Evolutionary conservation across 2,888 invertebrate genomes (phyloP).

Genomic region (Lasiommata megera): DNA sequence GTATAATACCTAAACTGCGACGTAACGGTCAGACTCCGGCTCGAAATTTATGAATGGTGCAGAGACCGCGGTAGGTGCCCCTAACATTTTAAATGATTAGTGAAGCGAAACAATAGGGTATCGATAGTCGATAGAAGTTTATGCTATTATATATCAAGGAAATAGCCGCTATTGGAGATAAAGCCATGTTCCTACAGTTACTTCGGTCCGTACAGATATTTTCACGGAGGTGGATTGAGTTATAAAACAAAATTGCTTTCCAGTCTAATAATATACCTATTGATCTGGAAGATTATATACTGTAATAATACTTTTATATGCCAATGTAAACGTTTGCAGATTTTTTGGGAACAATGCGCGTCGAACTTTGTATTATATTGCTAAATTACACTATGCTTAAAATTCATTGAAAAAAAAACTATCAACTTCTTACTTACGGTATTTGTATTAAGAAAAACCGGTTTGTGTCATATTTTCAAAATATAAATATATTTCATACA

Average conservation of each 20-base stretch:
- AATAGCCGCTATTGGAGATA: slow-evolving; percentile 36
- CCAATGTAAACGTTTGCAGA: not conserved
- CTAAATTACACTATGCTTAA: no score
- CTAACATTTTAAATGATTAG: slow-evolving; percentile 45
- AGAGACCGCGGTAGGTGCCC: slow-evolving; percentile 54
- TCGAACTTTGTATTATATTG: no score
- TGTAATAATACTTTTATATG: not conserved
- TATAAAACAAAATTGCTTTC: slow-evolving; percentile 32
- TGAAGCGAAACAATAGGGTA: slow-evolving; percentile 38
- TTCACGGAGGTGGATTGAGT: slow-evolving; percentile 32
- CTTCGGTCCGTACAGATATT: slow-evolving; percentile 28
- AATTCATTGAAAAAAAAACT: no score
- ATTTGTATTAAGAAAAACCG: no score
- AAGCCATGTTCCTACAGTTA: slow-evolving; percentile 30
- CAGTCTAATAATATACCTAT: slow-evolving; percentile 4
- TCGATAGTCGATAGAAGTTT: slow-evolving; percentile 35
- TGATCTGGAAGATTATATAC: not conserved
- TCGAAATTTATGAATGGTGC: slow-evolving; percentile 67
- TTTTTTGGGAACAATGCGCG: not conserved
- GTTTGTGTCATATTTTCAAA: no score
- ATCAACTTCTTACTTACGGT: no score
- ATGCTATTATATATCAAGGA: slow-evolving; percentile 35
- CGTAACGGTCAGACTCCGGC: slow-evolving; percentile 61
- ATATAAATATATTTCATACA: no score
- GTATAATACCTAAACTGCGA: slow-evolving; percentile 34